phyloP scores from a whole-genome alignment of 2,797 vertebrate genomes.

The Centropyge bicolor region DNA sequence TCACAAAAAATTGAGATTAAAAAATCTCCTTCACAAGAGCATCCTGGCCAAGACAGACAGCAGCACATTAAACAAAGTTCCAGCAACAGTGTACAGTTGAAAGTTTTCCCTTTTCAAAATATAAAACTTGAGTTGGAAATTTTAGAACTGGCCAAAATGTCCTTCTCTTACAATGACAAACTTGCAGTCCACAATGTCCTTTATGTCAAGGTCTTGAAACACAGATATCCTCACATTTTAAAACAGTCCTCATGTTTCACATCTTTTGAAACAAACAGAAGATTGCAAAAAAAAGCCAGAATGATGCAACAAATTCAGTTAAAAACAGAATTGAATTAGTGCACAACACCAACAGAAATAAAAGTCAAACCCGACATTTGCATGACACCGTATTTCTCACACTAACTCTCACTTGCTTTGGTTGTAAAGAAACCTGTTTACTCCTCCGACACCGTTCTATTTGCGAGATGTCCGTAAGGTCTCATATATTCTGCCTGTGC shows the following conservation, averaged over 20 bases:
- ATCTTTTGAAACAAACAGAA: not conserved
- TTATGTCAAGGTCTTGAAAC: no score
- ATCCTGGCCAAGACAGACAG: no score
- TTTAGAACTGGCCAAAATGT: no score
- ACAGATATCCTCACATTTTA: no score
- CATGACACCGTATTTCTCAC: not conserved
- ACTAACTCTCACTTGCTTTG: not conserved
- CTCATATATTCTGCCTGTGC: slow-evolving; percentile 15
- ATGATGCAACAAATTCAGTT: not conserved
- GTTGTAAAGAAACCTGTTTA: not conserved
- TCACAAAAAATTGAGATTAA: no score
- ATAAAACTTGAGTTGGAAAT: no score
- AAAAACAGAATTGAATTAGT: not conserved
- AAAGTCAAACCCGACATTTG: not conserved
- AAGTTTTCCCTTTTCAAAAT: no score
- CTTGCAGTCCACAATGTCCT: no score
- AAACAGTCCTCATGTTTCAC: not conserved
- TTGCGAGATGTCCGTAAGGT: slow-evolving; percentile 12
- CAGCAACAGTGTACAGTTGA: no score
- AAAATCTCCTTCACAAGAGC: no score
- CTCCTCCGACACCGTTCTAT: not conserved
- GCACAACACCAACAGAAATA: not conserved
- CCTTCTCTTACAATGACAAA: no score
- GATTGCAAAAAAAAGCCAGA: not conserved
- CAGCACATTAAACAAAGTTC: no score